A percentile compares a stretch with the other conserved stretches of the same genome.
These are phyloP conservation scores for Formica aserva DNA, from an alignment of 2,888 invertebrate genomes.

Conservation along the genomic window DNA sequence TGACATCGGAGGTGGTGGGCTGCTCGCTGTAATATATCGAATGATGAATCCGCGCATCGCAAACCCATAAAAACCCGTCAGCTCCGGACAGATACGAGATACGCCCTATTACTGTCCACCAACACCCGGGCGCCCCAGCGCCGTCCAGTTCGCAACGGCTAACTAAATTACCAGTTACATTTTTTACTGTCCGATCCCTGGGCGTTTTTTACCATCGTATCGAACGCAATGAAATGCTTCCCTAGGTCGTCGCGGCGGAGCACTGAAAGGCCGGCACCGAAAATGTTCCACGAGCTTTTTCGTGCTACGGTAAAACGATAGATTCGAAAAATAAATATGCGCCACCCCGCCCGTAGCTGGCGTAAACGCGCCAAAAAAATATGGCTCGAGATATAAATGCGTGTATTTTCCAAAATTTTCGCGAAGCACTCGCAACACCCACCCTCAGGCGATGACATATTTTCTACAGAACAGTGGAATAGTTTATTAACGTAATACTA, in stretches of 20 bases:
- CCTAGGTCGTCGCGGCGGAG: slow-evolving; percentile 73
- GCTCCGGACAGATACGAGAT: slow-evolving; percentile 84
- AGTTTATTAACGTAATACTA: slow-evolving; percentile 69
- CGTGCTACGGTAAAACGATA: slow-evolving; percentile 68
- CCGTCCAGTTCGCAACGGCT: slow-evolving; percentile 83
- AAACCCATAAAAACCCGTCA: slow-evolving; percentile 85
- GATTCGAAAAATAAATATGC: slow-evolving; percentile 73
- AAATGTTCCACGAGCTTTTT: slow-evolving; percentile 68
- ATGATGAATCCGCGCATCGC: slow-evolving; percentile 85
- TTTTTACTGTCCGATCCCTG: slow-evolving; percentile 84
- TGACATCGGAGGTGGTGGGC: slow-evolving; percentile 78
- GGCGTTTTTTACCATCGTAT: slow-evolving; percentile 82
- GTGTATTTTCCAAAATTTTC: slow-evolving; percentile 55
- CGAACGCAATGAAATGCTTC: slow-evolving; percentile 84
- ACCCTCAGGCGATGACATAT: slow-evolving; percentile 60
- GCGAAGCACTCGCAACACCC: slow-evolving; percentile 51
- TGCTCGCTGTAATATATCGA: slow-evolving; percentile 82
- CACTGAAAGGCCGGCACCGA: slow-evolving; percentile 68
- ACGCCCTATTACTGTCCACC: slow-evolving; percentile 85
- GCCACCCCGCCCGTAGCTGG: slow-evolving; percentile 65
- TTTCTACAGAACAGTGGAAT: slow-evolving; percentile 61
- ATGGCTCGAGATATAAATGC: slow-evolving; percentile 60
- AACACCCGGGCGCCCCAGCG: slow-evolving; percentile 76
- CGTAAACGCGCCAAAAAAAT: slow-evolving; percentile 71
- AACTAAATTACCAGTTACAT: slow-evolving; percentile 86